Evolutionary conservation across 2,113 vertebrate species (phyloP).

Genomic region (Scatophagus argus): DNA sequence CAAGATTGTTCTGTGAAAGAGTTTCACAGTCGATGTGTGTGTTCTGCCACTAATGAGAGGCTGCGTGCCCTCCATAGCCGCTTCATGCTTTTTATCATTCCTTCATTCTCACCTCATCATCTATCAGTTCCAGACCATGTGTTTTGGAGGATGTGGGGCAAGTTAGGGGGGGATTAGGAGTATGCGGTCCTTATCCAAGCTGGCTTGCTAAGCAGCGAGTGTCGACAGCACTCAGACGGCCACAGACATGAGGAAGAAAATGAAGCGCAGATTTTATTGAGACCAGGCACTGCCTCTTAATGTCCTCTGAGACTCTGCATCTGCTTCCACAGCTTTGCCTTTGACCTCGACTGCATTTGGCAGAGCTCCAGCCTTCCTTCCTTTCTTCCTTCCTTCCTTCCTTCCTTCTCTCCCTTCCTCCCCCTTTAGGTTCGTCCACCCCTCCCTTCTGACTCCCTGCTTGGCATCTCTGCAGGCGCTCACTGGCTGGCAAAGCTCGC

Average conservation of each 20-base stretch:
- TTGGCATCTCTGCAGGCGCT: conserved; percentile 2
- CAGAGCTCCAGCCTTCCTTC: not conserved
- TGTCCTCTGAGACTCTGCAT: conserved; percentile 14
- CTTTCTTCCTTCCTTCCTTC: not conserved
- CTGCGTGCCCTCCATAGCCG: conserved; percentile 10
- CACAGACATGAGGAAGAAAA: conserved; percentile 14
- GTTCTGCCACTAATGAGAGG: conserved; percentile 36
- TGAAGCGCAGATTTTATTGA: conserved; percentile 21
- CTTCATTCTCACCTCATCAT: conserved; percentile 54
- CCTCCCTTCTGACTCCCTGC: not conserved
- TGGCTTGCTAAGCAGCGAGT: conserved; percentile 38
- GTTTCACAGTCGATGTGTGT: conserved; percentile 27
- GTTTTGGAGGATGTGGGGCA: conserved; percentile 35
- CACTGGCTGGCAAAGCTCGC: conserved; percentile 42
- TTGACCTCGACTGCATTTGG: conserved; percentile 29
- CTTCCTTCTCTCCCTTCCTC: not conserved
- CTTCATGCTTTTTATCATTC: conserved; percentile 42
- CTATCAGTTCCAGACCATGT: conserved; percentile 40
- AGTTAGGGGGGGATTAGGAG: conserved; percentile 11
- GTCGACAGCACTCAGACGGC: conserved; percentile 47
- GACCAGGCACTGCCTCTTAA: conserved; percentile 24
- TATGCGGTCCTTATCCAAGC: conserved; percentile 43
- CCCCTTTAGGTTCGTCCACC: not conserved
- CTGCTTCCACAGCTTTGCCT: conserved; percentile 2
- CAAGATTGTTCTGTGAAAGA: not conserved